phyloP scores from a whole-genome alignment of 2,888 invertebrate species.

The Pachycephus smyrnensis region DNA sequence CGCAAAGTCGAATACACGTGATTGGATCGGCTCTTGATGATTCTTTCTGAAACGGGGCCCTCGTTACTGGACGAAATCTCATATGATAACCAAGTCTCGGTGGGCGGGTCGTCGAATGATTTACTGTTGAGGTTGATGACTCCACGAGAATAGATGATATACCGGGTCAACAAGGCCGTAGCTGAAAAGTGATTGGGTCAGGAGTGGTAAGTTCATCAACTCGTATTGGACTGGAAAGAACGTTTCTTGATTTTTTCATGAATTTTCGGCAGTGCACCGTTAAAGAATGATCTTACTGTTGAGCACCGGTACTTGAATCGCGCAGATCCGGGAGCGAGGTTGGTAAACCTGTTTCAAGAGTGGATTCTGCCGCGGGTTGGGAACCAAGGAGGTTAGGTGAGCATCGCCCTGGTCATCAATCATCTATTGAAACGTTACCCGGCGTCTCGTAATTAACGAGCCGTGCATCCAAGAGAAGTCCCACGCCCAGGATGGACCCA shows the following conservation, averaged over 20 bases:
- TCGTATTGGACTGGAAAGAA: background rate
- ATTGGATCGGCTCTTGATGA: background rate
- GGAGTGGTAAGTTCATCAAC: background rate
- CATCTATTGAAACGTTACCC: slow-evolving; percentile 62
- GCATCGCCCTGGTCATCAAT: slow-evolving; percentile 58
- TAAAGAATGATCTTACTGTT: background rate
- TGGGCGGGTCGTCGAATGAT: background rate
- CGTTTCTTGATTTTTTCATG: background rate
- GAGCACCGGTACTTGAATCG: background rate
- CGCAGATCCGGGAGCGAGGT: slow-evolving; percentile 18
- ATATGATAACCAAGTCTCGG: background rate
- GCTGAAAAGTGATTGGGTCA: background rate
- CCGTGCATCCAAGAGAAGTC: slow-evolving; percentile 47
- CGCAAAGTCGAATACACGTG: background rate
- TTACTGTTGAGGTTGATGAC: background rate
- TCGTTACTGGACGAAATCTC: background rate
- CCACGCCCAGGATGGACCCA: slow-evolving; percentile 52
- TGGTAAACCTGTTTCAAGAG: slow-evolving; percentile 54
- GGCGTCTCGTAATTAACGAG: slow-evolving; percentile 63
- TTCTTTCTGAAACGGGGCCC: background rate
- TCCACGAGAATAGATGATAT: background rate
- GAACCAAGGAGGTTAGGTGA: slow-evolving; percentile 44
- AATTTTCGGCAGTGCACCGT: background rate
- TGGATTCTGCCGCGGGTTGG: slow-evolving; percentile 36
- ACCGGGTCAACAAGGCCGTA: background rate